A percentile compares a stretch with the other conserved stretches of the same genome.
Evolutionary conservation across 2,888 invertebrate species (phyloP).

Genomic region (Fabriciana adippe): DNA sequence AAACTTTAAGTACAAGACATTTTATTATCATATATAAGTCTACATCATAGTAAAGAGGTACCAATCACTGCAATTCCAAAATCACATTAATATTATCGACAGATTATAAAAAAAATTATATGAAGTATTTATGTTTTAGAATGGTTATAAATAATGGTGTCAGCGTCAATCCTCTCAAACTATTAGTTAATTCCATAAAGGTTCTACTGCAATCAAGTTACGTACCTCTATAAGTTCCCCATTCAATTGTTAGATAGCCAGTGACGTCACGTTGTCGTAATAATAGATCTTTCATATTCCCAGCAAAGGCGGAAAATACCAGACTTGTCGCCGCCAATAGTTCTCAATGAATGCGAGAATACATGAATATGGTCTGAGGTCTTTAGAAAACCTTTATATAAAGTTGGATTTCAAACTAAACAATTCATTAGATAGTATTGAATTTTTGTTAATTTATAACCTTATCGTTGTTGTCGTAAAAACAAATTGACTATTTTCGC

Average conservation of each 20-base stretch:
- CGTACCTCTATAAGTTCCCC: slow-evolving; percentile 15
- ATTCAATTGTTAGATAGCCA: slow-evolving; percentile 25
- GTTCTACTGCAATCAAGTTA: neutral
- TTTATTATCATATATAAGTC: no score
- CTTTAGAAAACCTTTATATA: neutral
- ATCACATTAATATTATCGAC: no score
- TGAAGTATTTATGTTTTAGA: no score
- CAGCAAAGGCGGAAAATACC: slow-evolving; percentile 38
- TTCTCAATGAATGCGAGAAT: slow-evolving; percentile 5
- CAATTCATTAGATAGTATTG: neutral
- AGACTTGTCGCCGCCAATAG: slow-evolving; percentile 50
- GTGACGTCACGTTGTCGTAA: slow-evolving; percentile 28
- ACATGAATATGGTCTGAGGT: slow-evolving; percentile 18
- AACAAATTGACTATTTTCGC: slow-evolving; percentile 4
- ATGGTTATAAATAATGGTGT: no score
- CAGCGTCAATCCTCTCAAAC: no score
- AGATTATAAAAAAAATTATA: no score
- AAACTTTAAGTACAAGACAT: no score
- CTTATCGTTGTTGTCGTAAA: neutral
- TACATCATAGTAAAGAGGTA: no score
- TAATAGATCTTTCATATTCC: slow-evolving; percentile 26
- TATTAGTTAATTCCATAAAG: neutral
- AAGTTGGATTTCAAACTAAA: neutral
- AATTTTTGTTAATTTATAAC: slow-evolving; percentile 8
- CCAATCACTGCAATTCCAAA: no score